Evolutionary conservation across 2,113 vertebrate genomes (phyloP).

Genomic region (Scopus umbretta): DNA sequence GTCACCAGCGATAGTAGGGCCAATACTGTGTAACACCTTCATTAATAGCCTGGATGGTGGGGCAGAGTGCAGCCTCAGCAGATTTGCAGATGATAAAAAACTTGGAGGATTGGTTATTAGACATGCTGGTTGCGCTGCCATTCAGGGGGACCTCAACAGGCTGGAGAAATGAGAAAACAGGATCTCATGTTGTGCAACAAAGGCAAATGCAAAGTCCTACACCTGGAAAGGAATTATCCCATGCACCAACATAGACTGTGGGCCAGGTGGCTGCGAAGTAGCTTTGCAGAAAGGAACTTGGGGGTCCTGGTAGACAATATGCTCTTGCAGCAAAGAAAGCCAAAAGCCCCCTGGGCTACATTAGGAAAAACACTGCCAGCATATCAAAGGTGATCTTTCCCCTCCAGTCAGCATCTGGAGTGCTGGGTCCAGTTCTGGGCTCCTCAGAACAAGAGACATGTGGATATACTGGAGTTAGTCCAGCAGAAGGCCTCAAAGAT

Average conservation of each 20-base stretch:
- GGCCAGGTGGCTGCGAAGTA: background rate
- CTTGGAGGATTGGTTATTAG: background rate
- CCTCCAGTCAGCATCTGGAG: background rate
- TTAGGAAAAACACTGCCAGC: background rate
- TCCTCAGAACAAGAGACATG: background rate
- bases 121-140: background rate
- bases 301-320: background rate
- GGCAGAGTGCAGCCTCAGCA: background rate
- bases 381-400: background rate
- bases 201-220: background rate
- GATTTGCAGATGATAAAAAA: background rate
- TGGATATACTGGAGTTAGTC: background rate
- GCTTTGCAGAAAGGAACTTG: background rate
- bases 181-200: background rate
- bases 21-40: background rate
- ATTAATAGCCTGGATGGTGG: background rate
- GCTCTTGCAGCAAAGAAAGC: background rate
- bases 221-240: background rate
- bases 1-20: background rate
- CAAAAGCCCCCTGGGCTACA: accelerated
- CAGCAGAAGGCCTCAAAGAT: background rate
- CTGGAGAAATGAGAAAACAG: background rate
- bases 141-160: background rate
- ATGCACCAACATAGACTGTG: background rate
- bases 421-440: background rate